Base-by-base conservation (phyloP, 2,888 invertebrate species). In the Orthosia cruda region DNA sequence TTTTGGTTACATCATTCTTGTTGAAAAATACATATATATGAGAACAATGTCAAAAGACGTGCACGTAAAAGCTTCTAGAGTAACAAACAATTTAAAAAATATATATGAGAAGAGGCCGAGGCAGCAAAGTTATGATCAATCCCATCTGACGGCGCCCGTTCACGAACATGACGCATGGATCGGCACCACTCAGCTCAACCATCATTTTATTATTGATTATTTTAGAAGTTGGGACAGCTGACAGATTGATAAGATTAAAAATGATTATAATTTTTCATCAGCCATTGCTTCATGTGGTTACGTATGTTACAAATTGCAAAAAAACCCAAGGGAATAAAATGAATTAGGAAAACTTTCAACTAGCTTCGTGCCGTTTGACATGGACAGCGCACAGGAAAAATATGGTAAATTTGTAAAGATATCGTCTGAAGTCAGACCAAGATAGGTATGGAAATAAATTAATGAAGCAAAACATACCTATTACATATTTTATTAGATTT, bases 321-420 rank as follows among this genome's bases (percentile, higher is more conserved):
- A 54, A 32, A 55, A 47, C 18, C 23, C 11, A 62, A 40, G 15
- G 15, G 18, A 26, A 20, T 59, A 4, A 75, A 55, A 23, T 23
- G 49, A 57, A 50, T 26, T 50, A 45, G 18, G 9, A 13, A 63
- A 26, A 40, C 40, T 1, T 9, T 40, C 40, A 40, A 9, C 40
- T 40, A 7, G 40, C 40, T 40, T 40, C 40, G 9, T 40, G 40
- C 40, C 40, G 40, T 40, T 32, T 49, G n/a, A 49, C 55, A 23
- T 55, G 7, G 23, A 26, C 11, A 3, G 26, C n/a, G 16, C 12
- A 57, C 49, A 58, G 74, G 76, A 65, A 74, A 76, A 75, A 55
- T 23, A 50, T 45, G 40, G 40, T 45, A n/a, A 13, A 40, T 11
- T 71, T 12, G n/a, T 26, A 45, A 57, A 40, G 16, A 40, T 54